Conservation (phyloP, 2,113 vertebrate genomes). For the Vombatus ursinus region DNA sequence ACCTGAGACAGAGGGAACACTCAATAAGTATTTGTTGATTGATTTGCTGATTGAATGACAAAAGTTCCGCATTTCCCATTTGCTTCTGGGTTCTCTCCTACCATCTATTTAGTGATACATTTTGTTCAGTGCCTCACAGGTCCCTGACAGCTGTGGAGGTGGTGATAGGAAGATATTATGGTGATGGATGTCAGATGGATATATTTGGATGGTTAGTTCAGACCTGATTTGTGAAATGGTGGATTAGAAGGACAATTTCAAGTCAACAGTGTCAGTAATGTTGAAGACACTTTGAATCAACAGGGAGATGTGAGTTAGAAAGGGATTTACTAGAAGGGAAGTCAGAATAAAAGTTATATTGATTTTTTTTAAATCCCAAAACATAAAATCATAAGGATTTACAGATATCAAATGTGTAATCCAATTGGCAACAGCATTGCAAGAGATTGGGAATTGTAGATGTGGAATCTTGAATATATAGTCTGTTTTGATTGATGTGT, state of each 20-base stretch:
- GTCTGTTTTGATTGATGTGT: background rate
- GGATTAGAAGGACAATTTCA: constrained; percentile 1
- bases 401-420: background rate
- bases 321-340: background rate
- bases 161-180: background rate
- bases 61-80: background rate
- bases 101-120: background rate
- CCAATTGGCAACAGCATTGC: background rate
- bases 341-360: background rate
- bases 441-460: background rate
- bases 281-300: background rate
- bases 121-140: constrained; percentile 9
- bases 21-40: background rate
- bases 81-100: background rate
- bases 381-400: background rate
- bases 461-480: background rate
- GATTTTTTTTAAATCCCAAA: background rate
- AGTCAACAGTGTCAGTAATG: constrained; percentile 4
- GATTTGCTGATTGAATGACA: background rate
- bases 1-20: background rate
- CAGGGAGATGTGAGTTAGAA: background rate
- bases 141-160: background rate
- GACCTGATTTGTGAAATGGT: background rate
- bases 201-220: background rate
- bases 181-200: background rate